phyloP scores from a whole-genome alignment of 2,797 vertebrate species.

The Bryconaethiops microstoma region DNA sequence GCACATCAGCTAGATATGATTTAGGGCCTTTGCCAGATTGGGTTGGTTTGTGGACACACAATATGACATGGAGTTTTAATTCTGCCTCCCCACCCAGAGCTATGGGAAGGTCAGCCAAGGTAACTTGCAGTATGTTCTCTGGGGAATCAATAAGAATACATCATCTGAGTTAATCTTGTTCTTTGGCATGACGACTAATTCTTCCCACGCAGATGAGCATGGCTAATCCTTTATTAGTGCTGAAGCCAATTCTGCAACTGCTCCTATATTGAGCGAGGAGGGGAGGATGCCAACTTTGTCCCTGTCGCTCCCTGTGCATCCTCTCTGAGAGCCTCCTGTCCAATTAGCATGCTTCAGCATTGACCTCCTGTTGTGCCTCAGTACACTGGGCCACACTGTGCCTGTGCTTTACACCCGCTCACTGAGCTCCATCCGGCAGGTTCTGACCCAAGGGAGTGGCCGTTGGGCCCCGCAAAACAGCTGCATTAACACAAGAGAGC shows the following conservation, averaged over 20 bases:
- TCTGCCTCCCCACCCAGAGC: conserved; percentile 22
- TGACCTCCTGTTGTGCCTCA: conserved; percentile 59
- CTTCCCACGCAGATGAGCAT: conserved; percentile 53
- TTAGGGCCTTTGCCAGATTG: neutral
- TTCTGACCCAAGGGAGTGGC: conserved; percentile 24
- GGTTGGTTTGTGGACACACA: neutral
- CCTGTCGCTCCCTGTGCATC: conserved; percentile 23
- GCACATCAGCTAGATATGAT: neutral
- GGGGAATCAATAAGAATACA: conserved; percentile 40
- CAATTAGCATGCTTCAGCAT: conserved; percentile 66
- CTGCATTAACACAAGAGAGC: conserved; percentile 18
- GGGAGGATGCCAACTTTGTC: conserved; percentile 39
- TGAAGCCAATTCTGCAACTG: conserved; percentile 51
- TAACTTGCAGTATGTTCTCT: conserved; percentile 23
- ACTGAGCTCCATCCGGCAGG: conserved; percentile 20
- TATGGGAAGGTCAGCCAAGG: conserved; percentile 29
- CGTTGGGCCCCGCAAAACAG: conserved; percentile 4
- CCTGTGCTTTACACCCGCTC: conserved; percentile 25
- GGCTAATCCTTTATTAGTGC: conserved; percentile 58
- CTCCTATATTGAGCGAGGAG: conserved; percentile 34
- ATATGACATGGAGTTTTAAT: neutral
- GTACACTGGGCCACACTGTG: conserved; percentile 10
- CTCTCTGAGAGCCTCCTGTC: conserved; percentile 60
- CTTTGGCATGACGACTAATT: conserved; percentile 39
- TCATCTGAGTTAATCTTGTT: conserved; percentile 53